phyloP scores from a whole-genome alignment of 1,140 invertebrate genomes.

The Tetramorium parvispinum region DNA sequence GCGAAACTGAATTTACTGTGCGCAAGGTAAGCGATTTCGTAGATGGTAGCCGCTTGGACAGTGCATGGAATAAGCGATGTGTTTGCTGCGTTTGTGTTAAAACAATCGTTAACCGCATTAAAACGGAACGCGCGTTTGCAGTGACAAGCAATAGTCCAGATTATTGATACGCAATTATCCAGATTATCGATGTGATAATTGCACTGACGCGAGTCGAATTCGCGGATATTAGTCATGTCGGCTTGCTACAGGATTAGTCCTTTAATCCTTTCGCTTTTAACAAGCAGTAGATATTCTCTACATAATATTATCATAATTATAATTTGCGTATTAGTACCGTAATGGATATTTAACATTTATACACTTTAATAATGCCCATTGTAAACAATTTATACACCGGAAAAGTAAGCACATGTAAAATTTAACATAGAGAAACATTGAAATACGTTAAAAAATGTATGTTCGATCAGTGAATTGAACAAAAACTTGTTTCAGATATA shows the following conservation, averaged over 20 bases:
- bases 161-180: slow-evolving; percentile 33
- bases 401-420: neutral
- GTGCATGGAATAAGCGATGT: neutral
- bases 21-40: slow-evolving; percentile 36
- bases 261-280: slow-evolving; percentile 40
- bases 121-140: slow-evolving; percentile 7
- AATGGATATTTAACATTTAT: slow-evolving; percentile 1
- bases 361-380: neutral
- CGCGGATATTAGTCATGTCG: neutral
- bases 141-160: neutral
- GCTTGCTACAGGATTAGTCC: neutral
- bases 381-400: neutral
- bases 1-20: slow-evolving; percentile 14
- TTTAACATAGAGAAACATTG: neutral
- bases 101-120: slow-evolving; percentile 6
- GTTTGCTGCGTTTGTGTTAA: slow-evolving; percentile 12
- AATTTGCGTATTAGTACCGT: slow-evolving; percentile 1
- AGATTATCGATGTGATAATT: slow-evolving; percentile 46
- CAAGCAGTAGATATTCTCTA: neutral
- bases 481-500: neutral
- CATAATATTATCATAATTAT: slow-evolving; percentile 19
- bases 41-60: neutral
- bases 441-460: neutral
- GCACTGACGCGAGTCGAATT: neutral
- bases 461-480: neutral